Evolutionary conservation across 2,113 vertebrate species (phyloP).

Genomic region (Motacilla tschutschensis): DNA sequence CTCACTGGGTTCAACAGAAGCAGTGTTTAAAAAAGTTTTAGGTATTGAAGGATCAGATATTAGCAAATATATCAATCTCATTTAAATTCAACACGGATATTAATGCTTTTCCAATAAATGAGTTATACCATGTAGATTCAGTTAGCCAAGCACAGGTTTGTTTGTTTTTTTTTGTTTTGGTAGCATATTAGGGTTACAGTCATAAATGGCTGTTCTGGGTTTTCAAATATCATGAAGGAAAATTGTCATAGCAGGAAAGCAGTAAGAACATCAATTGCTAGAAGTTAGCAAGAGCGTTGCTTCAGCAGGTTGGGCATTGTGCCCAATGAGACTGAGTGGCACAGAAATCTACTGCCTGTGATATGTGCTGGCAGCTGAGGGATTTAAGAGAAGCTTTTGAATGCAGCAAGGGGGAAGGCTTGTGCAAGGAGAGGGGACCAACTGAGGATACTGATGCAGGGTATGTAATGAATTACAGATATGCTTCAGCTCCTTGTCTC

Average conservation of each 20-base stretch:
- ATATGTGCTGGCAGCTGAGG: not conserved
- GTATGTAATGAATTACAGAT: not conserved
- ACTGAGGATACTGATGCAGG: not conserved
- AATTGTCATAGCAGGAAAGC: conserved; percentile 38
- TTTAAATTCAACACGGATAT: not conserved
- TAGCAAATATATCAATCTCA: not conserved
- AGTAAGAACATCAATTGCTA: conserved; percentile 2
- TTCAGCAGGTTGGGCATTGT: not conserved
- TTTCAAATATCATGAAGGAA: not conserved
- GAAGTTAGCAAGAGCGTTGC: not conserved
- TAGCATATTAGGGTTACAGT: not conserved
- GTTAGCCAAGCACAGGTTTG: not conserved
- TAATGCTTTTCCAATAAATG: not conserved
- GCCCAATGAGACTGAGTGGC: not conserved
- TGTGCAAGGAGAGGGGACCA: not conserved
- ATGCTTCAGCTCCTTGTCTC: not conserved
- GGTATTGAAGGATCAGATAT: not conserved
- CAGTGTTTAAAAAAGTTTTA: not conserved
- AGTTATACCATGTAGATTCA: not conserved
- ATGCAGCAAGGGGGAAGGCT: not conserved
- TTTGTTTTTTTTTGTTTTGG: not conserved
- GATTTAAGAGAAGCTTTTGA: not conserved
- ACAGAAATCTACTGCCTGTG: not conserved
- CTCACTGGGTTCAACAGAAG: not conserved
- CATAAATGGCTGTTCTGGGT: not conserved